Conservation (phyloP, 2,113 vertebrate genomes). For the Sterrhoptilus dennistouni region DNA sequence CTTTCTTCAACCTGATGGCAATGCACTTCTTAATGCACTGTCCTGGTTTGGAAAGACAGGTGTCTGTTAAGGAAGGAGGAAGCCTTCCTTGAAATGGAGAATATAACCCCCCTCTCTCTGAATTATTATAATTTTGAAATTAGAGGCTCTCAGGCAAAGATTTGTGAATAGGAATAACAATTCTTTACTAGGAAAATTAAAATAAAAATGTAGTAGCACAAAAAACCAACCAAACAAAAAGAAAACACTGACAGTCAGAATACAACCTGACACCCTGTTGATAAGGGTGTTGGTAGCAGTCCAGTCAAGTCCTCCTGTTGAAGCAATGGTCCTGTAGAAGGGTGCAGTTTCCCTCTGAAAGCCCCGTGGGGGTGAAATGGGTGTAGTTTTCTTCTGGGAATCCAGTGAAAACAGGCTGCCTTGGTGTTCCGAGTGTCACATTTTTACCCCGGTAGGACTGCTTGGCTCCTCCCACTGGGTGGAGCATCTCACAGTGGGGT, state of each 20-base stretch:
- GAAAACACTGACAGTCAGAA: no score
- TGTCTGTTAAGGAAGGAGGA: neutral
- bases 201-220: no score
- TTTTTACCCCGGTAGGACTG: neutral
- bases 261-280: neutral
- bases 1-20: rapidly evolving
- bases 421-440: neutral
- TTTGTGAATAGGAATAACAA: neutral
- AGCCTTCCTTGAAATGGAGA: neutral
- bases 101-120: neutral
- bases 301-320: neutral
- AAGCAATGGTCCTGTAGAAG: neutral
- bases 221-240: no score
- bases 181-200: neutral
- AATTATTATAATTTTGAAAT: neutral
- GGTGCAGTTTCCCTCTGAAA: neutral
- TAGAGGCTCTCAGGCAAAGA: neutral
- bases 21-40: neutral
- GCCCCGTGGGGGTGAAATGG: neutral
- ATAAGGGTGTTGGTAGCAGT: neutral
- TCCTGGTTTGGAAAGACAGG: neutral
- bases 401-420: neutral
- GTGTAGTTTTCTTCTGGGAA: neutral
- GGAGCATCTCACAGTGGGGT: neutral
- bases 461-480: neutral